Conservation (phyloP, 2,888 invertebrate species). For the Andrena camellia region DNA sequence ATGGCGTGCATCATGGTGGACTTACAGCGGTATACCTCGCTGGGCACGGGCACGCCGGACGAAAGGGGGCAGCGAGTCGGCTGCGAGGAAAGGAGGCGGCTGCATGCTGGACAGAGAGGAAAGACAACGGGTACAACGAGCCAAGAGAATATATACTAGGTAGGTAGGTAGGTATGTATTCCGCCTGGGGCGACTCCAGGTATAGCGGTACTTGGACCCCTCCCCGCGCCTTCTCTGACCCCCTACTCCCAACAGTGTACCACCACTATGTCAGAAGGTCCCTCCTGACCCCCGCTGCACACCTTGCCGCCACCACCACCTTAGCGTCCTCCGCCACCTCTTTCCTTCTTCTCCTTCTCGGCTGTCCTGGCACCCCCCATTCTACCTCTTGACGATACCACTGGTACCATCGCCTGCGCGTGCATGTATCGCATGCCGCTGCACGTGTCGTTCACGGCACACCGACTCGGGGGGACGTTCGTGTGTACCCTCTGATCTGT, state of each 20-base stretch:
- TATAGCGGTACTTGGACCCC: conserved; percentile 83
- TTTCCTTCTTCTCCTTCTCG: conserved; percentile 50
- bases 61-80: conserved; percentile 55
- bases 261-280: conserved; percentile 37
- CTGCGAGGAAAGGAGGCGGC: conserved; percentile 30
- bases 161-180: conserved; percentile 84
- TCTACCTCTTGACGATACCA: conserved; percentile 16
- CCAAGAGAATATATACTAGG: conserved; percentile 75
- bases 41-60: conserved; percentile 50
- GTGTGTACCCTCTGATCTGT: neutral
- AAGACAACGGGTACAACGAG: conserved; percentile 58
- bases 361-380: conserved; percentile 48
- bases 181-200: conserved; percentile 81
- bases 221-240: conserved; percentile 69
- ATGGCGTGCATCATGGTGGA: conserved; percentile 77
- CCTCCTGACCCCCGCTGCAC: conserved; percentile 27
- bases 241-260: conserved; percentile 48
- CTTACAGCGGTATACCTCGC: conserved; percentile 69
- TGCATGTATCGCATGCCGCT: conserved; percentile 42
- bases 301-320: conserved; percentile 36
- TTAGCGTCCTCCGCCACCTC: conserved; percentile 41
- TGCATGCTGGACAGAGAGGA: conserved; percentile 14
- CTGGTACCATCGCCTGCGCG: conserved; percentile 11
- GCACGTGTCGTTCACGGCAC: conserved; percentile 59
- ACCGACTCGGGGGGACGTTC: conserved; percentile 15